Evolutionary conservation across 30 jellyfish, hydroid and myxozoan genomes (phyloP).

Genomic region (Cassiopea xamachana): DNA sequence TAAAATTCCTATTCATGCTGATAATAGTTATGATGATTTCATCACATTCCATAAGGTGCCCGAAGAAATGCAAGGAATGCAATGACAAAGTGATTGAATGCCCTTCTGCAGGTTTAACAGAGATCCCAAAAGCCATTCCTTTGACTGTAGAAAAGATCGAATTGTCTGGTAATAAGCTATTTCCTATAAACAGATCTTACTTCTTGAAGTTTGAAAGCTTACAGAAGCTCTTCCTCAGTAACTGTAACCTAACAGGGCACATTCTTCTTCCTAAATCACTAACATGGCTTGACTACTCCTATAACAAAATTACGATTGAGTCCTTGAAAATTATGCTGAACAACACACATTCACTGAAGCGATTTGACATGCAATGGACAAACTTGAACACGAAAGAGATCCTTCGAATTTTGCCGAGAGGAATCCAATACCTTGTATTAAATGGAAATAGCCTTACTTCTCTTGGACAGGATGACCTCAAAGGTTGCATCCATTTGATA

Average conservation of each 20-base stretch:
- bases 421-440: too few relatives aligned
- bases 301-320: too few relatives aligned
- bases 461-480: too few relatives aligned
- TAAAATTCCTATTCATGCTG: neutral
- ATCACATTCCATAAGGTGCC: neutral
- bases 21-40: neutral
- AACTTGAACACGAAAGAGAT: too few relatives aligned
- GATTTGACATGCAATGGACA: too few relatives aligned
- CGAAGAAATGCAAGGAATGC: neutral
- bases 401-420: too few relatives aligned
- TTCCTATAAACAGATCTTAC: neutral
- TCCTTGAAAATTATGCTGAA: too few relatives aligned
- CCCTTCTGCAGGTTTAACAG: neutral
- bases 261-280: neutral
- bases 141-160: neutral
- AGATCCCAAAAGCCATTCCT: slow-evolving; percentile 42
- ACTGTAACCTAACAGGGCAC: slow-evolving; percentile 5
- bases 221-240: neutral
- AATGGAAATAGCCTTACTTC: too few relatives aligned
- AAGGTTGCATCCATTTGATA: too few relatives aligned
- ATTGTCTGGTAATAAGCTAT: slow-evolving; percentile 7
- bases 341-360: too few relatives aligned
- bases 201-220: slow-evolving; percentile 18
- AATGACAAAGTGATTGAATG: neutral
- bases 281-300: too few relatives aligned